Evolutionary conservation across 92 coral and sea anemone genomes (phyloP).

Genomic region (Zoanthus sansibaricus): DNA sequence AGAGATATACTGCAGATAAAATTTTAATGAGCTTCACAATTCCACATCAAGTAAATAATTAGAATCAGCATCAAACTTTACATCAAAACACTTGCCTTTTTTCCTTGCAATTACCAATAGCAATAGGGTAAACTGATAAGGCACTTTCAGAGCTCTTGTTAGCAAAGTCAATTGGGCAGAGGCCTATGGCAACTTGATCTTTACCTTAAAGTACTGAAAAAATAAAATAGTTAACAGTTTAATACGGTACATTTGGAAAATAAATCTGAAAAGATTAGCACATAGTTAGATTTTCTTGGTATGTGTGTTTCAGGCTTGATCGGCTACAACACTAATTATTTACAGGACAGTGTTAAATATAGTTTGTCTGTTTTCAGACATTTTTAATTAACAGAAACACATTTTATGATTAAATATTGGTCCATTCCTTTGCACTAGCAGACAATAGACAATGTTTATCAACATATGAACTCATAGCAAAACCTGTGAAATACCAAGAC

Average conservation of each 20-base stretch:
- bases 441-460: neutral
- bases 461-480: neutral
- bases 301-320: neutral
- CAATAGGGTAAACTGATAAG: constrained; percentile 63
- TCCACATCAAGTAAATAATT: too few species aligned
- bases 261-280: neutral
- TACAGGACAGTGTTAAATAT: neutral
- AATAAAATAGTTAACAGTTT: neutral
- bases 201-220: constrained; percentile 20
- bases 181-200: constrained; percentile 68
- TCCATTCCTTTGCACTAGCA: neutral
- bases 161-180: constrained; percentile 57
- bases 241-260: neutral
- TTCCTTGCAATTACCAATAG: constrained; percentile 56
- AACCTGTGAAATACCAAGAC: neutral
- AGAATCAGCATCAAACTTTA: too few species aligned
- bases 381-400: neutral
- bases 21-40: too few species aligned
- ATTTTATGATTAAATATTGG: neutral
- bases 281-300: neutral
- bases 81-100: constrained; percentile 31
- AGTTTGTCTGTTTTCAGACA: neutral
- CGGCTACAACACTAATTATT: neutral
- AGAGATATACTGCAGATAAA: too few species aligned
- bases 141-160: constrained; percentile 64